These are phyloP conservation scores for Callimorpha dominula DNA, from an alignment of 2,888 invertebrate species.

Conservation along the genomic window DNA sequence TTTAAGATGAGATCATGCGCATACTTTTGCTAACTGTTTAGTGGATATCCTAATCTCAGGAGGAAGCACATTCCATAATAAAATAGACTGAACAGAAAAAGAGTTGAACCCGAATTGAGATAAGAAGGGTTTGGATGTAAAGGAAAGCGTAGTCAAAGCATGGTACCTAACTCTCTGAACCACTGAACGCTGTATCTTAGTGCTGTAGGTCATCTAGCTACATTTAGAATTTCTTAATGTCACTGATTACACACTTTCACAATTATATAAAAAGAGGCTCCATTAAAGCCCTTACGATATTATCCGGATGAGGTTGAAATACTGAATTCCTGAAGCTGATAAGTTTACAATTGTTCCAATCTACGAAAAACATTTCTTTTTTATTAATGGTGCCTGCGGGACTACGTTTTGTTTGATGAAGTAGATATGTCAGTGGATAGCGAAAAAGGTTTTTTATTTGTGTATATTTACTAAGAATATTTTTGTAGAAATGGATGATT, in stretches of 20 bases:
- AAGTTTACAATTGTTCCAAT: conserved; percentile 17
- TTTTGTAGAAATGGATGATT: background rate
- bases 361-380: conserved; percentile 11
- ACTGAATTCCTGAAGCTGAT: conserved; percentile 5
- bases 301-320: background rate
- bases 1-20: too few relatives aligned
- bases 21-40: too few relatives aligned
- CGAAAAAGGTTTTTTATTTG: background rate
- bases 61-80: too few relatives aligned
- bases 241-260: background rate
- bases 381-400: conserved; percentile 13
- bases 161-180: too few relatives aligned
- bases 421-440: background rate
- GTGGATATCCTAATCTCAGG: too few relatives aligned
- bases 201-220: too few relatives aligned
- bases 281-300: background rate
- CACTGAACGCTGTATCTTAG: too few relatives aligned
- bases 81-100: too few relatives aligned
- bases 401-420: conserved; percentile 12
- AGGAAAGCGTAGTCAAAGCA: too few relatives aligned
- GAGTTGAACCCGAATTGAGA: too few relatives aligned
- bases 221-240: too few relatives aligned
- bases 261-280: background rate
- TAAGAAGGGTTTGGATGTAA: too few relatives aligned
- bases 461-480: background rate